These are phyloP conservation scores for Amphipoea oculea DNA, from an alignment of 2,888 invertebrate species.

Conservation along the genomic window DNA sequence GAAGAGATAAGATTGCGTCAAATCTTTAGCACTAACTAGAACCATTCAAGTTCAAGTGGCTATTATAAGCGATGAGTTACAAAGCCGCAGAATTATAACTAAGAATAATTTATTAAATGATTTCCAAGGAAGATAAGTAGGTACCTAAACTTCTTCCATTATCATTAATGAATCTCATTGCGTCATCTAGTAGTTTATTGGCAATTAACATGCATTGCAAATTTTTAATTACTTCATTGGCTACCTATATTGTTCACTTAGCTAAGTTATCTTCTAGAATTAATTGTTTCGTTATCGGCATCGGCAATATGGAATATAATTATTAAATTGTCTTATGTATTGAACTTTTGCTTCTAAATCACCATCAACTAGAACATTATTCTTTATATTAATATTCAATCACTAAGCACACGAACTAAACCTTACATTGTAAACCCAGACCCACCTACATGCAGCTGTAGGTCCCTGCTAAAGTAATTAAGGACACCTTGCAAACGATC, in stretches of 20 bases:
- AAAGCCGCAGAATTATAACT: background rate
- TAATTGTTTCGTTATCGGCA: too few species aligned
- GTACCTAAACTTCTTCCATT: slow-evolving; percentile 3
- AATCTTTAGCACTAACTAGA: background rate
- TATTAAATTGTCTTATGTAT: background rate
- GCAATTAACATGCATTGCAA: background rate
- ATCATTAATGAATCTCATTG: slow-evolving; percentile 12
- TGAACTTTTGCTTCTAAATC: background rate
- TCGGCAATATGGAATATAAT: background rate
- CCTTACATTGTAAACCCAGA: background rate
- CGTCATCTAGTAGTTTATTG: slow-evolving; percentile 7
- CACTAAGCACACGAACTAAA: background rate
- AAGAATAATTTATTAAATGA: slow-evolving; percentile 6
- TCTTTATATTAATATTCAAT: background rate
- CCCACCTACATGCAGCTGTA: background rate
- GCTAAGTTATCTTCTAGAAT: background rate
- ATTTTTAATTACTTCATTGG: background rate
- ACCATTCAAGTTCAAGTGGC: slow-evolving; percentile 1
- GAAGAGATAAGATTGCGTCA: slow-evolving; percentile 24
- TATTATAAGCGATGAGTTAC: slow-evolving; percentile 7
- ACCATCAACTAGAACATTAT: background rate
- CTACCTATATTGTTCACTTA: background rate
- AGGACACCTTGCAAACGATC: slow-evolving; percentile 49
- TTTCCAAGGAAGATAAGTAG: background rate
- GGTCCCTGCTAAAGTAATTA: slow-evolving; percentile 41